These are phyloP conservation scores for Centropristis striata DNA, from an alignment of 2,113 vertebrate species.

Conservation along the genomic window DNA sequence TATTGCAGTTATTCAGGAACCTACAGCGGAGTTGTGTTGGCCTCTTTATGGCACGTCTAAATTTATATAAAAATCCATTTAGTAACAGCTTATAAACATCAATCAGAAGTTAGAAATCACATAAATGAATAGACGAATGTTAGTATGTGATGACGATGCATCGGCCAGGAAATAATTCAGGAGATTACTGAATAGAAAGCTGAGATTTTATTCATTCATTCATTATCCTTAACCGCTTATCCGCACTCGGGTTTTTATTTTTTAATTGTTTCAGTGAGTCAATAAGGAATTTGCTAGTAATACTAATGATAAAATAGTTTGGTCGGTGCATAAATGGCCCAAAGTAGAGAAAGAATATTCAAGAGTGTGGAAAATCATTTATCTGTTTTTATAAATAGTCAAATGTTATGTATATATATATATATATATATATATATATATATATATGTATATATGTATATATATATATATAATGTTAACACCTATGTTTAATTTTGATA, in stretches of 20 bases:
- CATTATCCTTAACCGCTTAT: too few species aligned
- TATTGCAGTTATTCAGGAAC: conserved; percentile 56
- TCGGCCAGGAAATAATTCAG: not conserved
- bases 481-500: too few species aligned
- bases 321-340: not conserved
- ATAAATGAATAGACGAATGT: not conserved
- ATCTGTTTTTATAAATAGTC: too few species aligned
- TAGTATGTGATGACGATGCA: not conserved
- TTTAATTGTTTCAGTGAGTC: too few species aligned
- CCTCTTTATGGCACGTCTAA: conserved; percentile 69
- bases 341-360: not conserved
- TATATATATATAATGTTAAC: too few species aligned
- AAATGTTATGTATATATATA: too few species aligned
- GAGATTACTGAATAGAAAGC: not conserved
- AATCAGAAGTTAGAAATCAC: conserved; percentile 22
- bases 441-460: too few species aligned
- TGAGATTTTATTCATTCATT: too few species aligned
- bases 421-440: too few species aligned
- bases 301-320: not conserved
- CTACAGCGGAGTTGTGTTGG: conserved; percentile 37
- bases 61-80: conserved; percentile 16
- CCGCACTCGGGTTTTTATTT: too few species aligned
- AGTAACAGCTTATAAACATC: conserved; percentile 23
- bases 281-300: not conserved
- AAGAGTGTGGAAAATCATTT: too few species aligned